Percentiles rank a stretch among this genome's conserved stretches.
Evolutionary conservation across 2,113 vertebrate species (phyloP).

Genomic region (Mustela lutreola): DNA sequence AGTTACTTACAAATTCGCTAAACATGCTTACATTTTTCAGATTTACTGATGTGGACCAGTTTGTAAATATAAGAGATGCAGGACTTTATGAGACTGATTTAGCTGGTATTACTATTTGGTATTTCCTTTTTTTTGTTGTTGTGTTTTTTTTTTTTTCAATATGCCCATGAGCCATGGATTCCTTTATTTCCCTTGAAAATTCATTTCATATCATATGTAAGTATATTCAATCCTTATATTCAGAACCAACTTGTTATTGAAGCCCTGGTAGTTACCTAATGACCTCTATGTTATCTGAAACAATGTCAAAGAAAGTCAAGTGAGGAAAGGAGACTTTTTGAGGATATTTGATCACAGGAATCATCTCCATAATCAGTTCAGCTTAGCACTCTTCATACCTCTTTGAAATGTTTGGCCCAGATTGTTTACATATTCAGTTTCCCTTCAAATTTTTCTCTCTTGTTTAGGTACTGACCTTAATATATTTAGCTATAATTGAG

Average conservation of each 20-base stretch:
- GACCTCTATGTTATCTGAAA: not conserved
- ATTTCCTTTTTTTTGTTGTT: not conserved
- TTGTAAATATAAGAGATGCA: not conserved
- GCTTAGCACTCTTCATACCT: not conserved
- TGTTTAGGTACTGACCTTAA: slow-evolving; percentile 22
- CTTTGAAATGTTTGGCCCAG: slow-evolving; percentile 25
- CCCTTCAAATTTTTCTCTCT: slow-evolving; percentile 31
- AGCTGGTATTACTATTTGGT: not conserved
- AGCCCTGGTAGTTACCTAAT: not conserved
- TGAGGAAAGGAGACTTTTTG: not conserved
- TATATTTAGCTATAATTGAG: slow-evolving; percentile 44
- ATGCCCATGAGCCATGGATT: not conserved
- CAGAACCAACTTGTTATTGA: slow-evolving; percentile 37
- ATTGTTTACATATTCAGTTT: not conserved
- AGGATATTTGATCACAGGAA: not conserved
- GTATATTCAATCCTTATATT: slow-evolving; percentile 17
- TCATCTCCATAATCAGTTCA: not conserved
- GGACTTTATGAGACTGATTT: not conserved
- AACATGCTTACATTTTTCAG: slow-evolving; percentile 6
- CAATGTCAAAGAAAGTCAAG: not conserved
- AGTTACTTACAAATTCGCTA: slow-evolving; percentile 51
- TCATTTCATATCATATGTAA: slow-evolving; percentile 16
- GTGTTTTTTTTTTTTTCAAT: not conserved
- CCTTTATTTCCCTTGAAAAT: slow-evolving; percentile 22
- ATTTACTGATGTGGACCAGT: not conserved